Conservation (phyloP, 2,888 invertebrate species). For the Drosophila tanythrix region DNA sequence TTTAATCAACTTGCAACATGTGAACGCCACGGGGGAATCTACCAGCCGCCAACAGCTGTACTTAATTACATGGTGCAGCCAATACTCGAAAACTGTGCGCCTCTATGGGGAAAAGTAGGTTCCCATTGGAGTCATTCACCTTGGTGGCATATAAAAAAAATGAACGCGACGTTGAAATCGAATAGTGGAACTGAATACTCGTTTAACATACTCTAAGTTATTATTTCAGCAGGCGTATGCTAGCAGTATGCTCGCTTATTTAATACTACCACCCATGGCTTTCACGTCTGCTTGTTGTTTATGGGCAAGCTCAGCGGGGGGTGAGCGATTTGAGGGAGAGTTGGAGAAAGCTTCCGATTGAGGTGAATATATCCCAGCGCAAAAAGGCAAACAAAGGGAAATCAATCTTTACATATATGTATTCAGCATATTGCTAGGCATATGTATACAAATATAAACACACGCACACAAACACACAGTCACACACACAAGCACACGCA, state of each 20-base stretch:
- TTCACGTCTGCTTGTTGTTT: conserved; percentile 38
- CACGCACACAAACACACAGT: conserved; percentile 18
- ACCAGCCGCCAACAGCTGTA: conserved; percentile 58
- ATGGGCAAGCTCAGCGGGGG: conserved; percentile 38
- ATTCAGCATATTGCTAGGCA: conserved; percentile 50
- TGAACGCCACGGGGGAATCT: conserved; percentile 45
- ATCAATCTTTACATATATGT: conserved; percentile 74
- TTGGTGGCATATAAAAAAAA: conserved; percentile 32
- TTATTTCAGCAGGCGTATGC: conserved; percentile 61
- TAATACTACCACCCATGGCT: conserved; percentile 62
- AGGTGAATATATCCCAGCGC: conserved; percentile 62
- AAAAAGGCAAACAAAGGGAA: conserved; percentile 75
- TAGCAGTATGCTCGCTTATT: conserved; percentile 43
- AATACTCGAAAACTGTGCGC: conserved; percentile 1
- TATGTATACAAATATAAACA: conserved; percentile 28
- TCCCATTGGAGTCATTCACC: conserved; percentile 71
- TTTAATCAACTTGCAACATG: conserved; percentile 53
- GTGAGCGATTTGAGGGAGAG: conserved; percentile 5
- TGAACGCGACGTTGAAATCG: conserved; percentile 38
- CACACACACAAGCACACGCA: conserved; percentile 21
- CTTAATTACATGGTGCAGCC: conserved; percentile 65
- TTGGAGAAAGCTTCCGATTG: conserved; percentile 30
- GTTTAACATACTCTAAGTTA: conserved; percentile 48
- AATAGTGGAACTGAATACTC: conserved; percentile 55
- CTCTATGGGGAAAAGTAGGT: conserved; percentile 13